Conservation (phyloP, 2,888 invertebrate species). For the Agyllia agylla region DNA sequence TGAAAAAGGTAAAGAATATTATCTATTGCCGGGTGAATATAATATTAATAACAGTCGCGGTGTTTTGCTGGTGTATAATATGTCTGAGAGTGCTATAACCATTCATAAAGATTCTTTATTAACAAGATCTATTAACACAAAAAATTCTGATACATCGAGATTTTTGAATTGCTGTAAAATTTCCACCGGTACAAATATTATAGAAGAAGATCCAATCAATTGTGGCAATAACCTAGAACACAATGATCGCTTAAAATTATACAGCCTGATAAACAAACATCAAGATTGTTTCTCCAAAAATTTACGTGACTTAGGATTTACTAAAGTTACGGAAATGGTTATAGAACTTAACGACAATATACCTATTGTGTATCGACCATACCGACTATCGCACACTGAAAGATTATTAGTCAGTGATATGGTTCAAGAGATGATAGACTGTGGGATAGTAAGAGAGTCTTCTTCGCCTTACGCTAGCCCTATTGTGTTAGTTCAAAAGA, state of each 20-base stretch:
- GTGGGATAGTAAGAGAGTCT: conserved; percentile 61
- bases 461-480: conserved; percentile 76
- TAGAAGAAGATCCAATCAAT: background rate
- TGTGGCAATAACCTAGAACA: conserved; percentile 20
- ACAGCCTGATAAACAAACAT: conserved; percentile 14
- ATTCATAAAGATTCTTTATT: background rate
- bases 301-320: conserved; percentile 60
- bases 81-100: background rate
- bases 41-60: background rate
- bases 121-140: background rate
- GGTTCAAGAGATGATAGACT: conserved; percentile 66
- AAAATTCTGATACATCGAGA: background rate
- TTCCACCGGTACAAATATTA: background rate
- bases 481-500: conserved; percentile 74
- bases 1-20: conserved; percentile 21
- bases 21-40: conserved; percentile 37
- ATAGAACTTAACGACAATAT: conserved; percentile 52
- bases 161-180: background rate
- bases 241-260: conserved; percentile 6
- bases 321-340: conserved; percentile 56
- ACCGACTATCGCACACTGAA: conserved; percentile 63
- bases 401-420: conserved; percentile 49
- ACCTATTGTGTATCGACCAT: conserved; percentile 72
- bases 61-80: background rate
- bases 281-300: conserved; percentile 55